A percentile compares a stretch with the other conserved stretches of the same genome.
These are phyloP conservation scores for Paratilapia polleni DNA, from an alignment of 2,113 vertebrate species.

Conservation along the genomic window DNA sequence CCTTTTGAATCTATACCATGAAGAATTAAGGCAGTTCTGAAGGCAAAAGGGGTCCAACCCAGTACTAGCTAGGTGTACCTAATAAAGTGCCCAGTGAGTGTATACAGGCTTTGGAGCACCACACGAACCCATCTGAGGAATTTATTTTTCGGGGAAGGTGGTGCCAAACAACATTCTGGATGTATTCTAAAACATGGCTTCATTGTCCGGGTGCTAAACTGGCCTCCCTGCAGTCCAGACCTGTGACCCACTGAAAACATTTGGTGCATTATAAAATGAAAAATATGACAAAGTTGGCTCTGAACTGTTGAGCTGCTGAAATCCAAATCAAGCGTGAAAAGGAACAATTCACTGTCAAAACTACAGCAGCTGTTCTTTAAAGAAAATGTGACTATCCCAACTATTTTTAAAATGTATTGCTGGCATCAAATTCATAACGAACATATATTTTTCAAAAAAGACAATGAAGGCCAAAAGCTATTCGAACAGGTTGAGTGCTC, in stretches of 20 bases:
- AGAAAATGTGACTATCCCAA: neutral
- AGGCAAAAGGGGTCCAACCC: neutral
- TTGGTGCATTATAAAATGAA: neutral
- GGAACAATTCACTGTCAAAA: neutral
- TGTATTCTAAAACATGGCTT: neutral
- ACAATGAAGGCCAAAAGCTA: neutral
- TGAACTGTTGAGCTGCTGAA: neutral
- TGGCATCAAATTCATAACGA: neutral
- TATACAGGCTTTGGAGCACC: neutral
- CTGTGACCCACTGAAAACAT: slow-evolving; percentile 3
- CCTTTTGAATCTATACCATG: neutral
- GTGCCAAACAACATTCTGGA: neutral
- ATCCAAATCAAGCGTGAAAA: neutral
- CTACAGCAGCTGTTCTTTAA: neutral
- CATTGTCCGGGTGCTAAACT: neutral
- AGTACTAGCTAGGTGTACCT: neutral
- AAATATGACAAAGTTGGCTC: neutral
- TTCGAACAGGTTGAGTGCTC: neutral
- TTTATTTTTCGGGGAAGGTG: neutral
- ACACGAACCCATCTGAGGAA: neutral
- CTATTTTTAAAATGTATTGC: neutral
- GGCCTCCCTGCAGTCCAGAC: neutral
- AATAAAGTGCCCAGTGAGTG: neutral
- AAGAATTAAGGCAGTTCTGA: neutral
- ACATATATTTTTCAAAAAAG: neutral